Evolutionary conservation across 2,113 vertebrate species (phyloP).

Genomic region (Micromys minutus): DNA sequence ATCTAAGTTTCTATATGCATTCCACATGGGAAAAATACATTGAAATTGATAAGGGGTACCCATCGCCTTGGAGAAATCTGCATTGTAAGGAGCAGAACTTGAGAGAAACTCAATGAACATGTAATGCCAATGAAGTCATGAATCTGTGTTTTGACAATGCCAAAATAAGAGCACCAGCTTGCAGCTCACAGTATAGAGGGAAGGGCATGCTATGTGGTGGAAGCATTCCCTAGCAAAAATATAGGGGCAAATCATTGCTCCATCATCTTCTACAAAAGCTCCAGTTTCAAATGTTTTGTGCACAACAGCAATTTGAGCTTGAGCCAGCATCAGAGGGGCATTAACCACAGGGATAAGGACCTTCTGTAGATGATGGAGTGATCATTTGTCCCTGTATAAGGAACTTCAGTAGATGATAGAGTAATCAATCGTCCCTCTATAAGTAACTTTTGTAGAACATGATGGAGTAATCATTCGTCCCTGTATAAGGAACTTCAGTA

Average conservation of each 20-base stretch:
- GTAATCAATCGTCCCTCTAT: too few species aligned
- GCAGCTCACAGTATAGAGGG: not conserved
- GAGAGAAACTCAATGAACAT: not conserved
- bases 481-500: too few species aligned
- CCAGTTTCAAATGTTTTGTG: too few species aligned
- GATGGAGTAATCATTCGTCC: too few species aligned
- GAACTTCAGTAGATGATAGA: too few species aligned
- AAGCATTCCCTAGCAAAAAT: not conserved
- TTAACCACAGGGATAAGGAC: too few species aligned
- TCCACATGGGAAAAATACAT: not conserved
- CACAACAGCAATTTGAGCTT: too few species aligned
- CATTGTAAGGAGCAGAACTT: not conserved
- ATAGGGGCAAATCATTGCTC: not conserved
- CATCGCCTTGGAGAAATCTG: not conserved
- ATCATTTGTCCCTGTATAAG: too few species aligned
- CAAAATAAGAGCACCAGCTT: not conserved
- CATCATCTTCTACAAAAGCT: not conserved
- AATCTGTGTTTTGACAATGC: not conserved
- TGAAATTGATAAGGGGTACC: not conserved
- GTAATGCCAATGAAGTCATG: not conserved
- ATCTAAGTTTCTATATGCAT: not conserved
- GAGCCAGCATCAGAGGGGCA: too few species aligned
- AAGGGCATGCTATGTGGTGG: not conserved
- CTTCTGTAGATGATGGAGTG: too few species aligned
- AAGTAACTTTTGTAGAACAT: too few species aligned